phyloP scores from a whole-genome alignment of 2,888 invertebrate species.

The Drosophila kuntzei region DNA sequence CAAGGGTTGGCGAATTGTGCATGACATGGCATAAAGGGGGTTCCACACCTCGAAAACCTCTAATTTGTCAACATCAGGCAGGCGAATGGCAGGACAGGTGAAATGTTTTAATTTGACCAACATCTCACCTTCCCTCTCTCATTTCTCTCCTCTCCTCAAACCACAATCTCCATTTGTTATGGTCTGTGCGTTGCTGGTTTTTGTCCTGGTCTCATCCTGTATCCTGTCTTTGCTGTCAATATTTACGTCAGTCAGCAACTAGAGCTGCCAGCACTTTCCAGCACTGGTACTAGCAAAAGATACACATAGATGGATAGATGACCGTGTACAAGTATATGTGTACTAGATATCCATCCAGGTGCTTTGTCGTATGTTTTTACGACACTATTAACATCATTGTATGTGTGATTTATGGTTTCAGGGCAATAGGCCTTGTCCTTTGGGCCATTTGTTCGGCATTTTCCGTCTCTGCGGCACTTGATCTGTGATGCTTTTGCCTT shows the following conservation, averaged over 20 bases:
- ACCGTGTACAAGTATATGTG: conserved; percentile 15
- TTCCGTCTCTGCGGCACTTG: conserved; percentile 26
- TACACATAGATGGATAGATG: not conserved
- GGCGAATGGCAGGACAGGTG: conserved; percentile 40
- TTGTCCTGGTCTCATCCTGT: conserved; percentile 14
- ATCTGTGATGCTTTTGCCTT: conserved; percentile 40
- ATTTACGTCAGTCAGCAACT: conserved; percentile 47
- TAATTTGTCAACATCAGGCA: conserved; percentile 75
- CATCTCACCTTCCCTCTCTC: conserved; percentile 38
- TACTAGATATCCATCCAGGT: conserved; percentile 33
- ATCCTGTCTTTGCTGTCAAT: conserved; percentile 51
- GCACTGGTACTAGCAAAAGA: not conserved
- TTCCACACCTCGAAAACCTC: conserved; percentile 61
- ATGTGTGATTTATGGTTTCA: conserved; percentile 52
- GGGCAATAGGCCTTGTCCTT: conserved; percentile 39
- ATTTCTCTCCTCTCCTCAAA: not conserved
- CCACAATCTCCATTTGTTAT: conserved; percentile 65
- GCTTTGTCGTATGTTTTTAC: conserved; percentile 61
- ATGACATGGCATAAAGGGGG: conserved; percentile 36
- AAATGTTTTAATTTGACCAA: conserved; percentile 72
- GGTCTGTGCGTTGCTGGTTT: conserved; percentile 23
- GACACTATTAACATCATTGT: conserved; percentile 70
- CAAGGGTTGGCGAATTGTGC: conserved; percentile 37
- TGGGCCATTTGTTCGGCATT: conserved; percentile 25
- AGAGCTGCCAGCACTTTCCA: conserved; percentile 6